Evolutionary conservation across 2,888 invertebrate species (phyloP).

Genomic region (Microctonus aethiopoides): DNA sequence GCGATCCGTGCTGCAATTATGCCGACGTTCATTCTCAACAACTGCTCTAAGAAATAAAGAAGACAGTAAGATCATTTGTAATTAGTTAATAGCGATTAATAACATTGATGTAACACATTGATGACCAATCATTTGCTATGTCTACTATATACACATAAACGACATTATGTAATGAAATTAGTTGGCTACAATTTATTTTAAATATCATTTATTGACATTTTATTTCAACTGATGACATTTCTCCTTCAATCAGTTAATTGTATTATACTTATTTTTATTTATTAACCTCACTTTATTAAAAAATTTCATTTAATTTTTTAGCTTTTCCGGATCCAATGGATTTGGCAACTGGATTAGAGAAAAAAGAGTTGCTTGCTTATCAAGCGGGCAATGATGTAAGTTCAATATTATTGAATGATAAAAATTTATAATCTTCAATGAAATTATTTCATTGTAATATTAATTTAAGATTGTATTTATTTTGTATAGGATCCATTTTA

Average conservation of each 20-base stretch:
- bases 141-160: not conserved
- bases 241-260: not conserved
- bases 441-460: not conserved
- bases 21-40: conserved; percentile 63
- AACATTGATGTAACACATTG: not conserved
- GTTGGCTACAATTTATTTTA: conserved; percentile 1
- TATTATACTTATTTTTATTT: conserved; percentile 12
- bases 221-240: not conserved
- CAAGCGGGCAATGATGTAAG: conserved; percentile 85
- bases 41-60: conserved; percentile 38
- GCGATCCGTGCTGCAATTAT: conserved; percentile 75
- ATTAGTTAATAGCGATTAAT: too few relatives aligned
- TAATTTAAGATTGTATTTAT: not conserved
- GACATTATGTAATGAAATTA: conserved; percentile 43
- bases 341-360: conserved; percentile 93
- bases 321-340: conserved; percentile 89
- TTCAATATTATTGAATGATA: conserved; percentile 28
- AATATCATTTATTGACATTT: not conserved
- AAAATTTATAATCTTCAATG: not conserved
- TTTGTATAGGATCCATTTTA: conserved; percentile 78
- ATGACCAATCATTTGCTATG: not conserved
- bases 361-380: conserved; percentile 87
- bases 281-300: not conserved
- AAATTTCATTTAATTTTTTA: conserved; percentile 60
- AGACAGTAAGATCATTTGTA: conserved; percentile 32